Conservation (phyloP, 2,888 invertebrate species). For the Synergus itoensis region DNA sequence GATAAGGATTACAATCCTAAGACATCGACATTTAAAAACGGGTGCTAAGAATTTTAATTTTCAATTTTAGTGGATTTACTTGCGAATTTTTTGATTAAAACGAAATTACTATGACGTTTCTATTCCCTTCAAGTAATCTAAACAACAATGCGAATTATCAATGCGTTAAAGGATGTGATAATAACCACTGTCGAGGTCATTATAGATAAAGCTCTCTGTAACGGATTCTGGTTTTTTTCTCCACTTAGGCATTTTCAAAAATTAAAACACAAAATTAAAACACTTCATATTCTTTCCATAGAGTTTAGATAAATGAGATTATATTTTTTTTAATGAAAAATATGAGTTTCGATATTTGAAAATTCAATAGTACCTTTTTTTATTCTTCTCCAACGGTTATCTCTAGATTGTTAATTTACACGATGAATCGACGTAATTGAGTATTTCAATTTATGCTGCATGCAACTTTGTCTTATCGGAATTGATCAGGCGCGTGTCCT, state of each 20-base stretch:
- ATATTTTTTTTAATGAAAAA: not conserved
- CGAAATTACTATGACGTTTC: not conserved
- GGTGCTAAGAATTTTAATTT: too few species aligned
- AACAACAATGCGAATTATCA: conserved; percentile 20
- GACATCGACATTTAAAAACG: too few species aligned
- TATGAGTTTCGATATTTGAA: not conserved
- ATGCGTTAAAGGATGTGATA: conserved; percentile 34
- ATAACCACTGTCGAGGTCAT: conserved; percentile 38
- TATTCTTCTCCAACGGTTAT: too few species aligned
- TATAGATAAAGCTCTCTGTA: not conserved
- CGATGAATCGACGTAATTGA: too few species aligned
- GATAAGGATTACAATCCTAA: too few species aligned
- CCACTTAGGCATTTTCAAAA: not conserved
- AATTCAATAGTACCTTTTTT: too few species aligned
- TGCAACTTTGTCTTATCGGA: not conserved
- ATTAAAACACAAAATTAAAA: not conserved
- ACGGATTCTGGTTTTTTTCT: conserved; percentile 8
- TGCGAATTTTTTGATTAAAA: too few species aligned
- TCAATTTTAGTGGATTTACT: too few species aligned
- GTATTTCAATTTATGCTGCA: not conserved
- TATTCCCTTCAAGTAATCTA: not conserved
- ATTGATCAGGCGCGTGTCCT: not conserved
- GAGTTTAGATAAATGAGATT: not conserved
- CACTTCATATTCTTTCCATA: not conserved
- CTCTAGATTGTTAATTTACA: too few species aligned